These are phyloP conservation scores for Melinopterus prodromus DNA, from an alignment of 2,888 invertebrate species.

Conservation along the genomic window DNA sequence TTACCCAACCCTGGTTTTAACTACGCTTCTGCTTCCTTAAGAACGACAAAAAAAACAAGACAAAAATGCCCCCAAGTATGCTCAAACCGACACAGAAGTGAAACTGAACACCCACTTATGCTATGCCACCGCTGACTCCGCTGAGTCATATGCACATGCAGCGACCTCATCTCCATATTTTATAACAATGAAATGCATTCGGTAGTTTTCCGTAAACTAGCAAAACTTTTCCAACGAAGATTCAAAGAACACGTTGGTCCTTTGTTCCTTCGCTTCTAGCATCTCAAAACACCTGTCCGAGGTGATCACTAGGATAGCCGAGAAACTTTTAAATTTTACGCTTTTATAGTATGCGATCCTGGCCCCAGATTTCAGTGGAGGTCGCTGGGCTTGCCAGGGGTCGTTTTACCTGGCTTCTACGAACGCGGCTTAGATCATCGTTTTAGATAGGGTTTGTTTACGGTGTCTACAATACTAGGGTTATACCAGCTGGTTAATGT, in stretches of 20 bases:
- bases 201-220: background rate
- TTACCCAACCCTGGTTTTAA: no score
- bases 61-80: background rate
- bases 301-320: background rate
- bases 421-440: background rate
- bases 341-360: background rate
- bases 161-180: background rate
- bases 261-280: background rate
- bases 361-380: background rate
- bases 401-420: background rate
- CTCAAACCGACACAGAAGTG: background rate
- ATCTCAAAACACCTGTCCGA: background rate
- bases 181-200: background rate
- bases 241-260: background rate
- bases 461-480: background rate
- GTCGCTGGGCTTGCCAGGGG: background rate
- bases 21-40: no score
- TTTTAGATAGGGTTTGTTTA: constrained; percentile 4
- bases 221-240: background rate
- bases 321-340: background rate
- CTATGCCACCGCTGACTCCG: background rate
- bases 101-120: background rate
- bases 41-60: background rate
- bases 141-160: background rate
- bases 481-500: background rate